Percentiles rank a stretch among this genome's conserved stretches.
phyloP scores from a whole-genome alignment of 2,797 vertebrate species.

The Sebastiscus tertius region DNA sequence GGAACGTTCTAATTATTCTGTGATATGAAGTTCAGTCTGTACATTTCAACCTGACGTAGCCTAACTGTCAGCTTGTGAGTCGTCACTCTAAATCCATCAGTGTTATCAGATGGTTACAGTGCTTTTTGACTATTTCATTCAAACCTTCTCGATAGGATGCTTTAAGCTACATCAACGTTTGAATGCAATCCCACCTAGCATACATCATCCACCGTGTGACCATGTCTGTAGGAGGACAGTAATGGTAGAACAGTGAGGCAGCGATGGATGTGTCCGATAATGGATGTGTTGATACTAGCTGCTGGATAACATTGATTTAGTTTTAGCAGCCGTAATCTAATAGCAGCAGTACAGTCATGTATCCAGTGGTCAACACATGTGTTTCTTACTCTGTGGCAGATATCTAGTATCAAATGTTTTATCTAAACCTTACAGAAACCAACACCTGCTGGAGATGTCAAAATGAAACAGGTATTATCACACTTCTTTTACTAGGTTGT shows the following conservation, averaged over 20 bases:
- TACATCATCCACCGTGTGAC: not conserved
- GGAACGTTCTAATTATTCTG: rapidly evolving
- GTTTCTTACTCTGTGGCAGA: constrained; percentile 42
- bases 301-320: not conserved
- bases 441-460: constrained; percentile 89
- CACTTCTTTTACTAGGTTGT: constrained; percentile 43
- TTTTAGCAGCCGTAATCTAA: not conserved
- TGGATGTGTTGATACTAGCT: constrained; percentile 5
- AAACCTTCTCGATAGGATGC: not conserved
- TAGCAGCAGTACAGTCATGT: not conserved
- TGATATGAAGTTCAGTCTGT: not conserved
- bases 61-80: not conserved
- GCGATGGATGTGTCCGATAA: constrained; percentile 8
- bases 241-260: too few relatives aligned
- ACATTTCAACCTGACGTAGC: not conserved
- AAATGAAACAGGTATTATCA: constrained; percentile 86
- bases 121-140: not conserved
- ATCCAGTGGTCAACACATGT: constrained; percentile 7
- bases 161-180: not conserved
- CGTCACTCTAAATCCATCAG: not conserved
- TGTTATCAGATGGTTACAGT: constrained; percentile 24
- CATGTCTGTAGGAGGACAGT: not conserved
- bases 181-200: not conserved
- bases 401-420: constrained; percentile 72
- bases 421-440: constrained; percentile 84